Evolutionary conservation across 2,113 vertebrate species (phyloP).

Genomic region (Pyrgilauda ruficollis): DNA sequence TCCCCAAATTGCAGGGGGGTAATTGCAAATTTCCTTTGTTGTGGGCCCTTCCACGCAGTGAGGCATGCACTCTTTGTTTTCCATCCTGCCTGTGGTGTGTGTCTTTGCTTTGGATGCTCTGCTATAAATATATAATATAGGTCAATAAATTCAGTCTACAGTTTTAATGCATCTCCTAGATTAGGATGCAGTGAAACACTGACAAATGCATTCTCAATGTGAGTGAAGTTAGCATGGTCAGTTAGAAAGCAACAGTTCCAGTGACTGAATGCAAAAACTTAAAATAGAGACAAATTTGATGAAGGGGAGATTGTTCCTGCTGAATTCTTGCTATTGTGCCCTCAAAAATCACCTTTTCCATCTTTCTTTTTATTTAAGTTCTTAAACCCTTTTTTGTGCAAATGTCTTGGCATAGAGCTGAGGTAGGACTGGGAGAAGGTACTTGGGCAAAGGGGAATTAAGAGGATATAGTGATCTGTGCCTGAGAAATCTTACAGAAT

Average conservation of each 20-base stretch:
- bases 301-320: background rate
- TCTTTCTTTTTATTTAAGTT: background rate
- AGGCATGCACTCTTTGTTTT: background rate
- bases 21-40: background rate
- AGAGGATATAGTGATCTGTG: background rate
- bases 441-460: background rate
- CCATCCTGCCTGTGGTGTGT: background rate
- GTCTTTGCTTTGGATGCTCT: background rate
- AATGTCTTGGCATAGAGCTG: background rate
- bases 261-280: background rate
- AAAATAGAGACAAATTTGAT: background rate
- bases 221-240: background rate
- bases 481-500: background rate
- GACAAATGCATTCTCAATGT: background rate
- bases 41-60: background rate
- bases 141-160: background rate
- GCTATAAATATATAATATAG: too few species aligned
- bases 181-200: background rate
- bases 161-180: background rate
- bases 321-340: background rate
- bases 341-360: background rate
- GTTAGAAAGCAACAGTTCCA: background rate
- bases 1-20: background rate
- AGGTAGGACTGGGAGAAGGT: background rate
- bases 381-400: background rate